A percentile compares a stretch with the other conserved stretches of the same genome.
These are phyloP conservation scores for Leptosomus discolor DNA, from an alignment of 2,113 vertebrate species.

Conservation along the genomic window DNA sequence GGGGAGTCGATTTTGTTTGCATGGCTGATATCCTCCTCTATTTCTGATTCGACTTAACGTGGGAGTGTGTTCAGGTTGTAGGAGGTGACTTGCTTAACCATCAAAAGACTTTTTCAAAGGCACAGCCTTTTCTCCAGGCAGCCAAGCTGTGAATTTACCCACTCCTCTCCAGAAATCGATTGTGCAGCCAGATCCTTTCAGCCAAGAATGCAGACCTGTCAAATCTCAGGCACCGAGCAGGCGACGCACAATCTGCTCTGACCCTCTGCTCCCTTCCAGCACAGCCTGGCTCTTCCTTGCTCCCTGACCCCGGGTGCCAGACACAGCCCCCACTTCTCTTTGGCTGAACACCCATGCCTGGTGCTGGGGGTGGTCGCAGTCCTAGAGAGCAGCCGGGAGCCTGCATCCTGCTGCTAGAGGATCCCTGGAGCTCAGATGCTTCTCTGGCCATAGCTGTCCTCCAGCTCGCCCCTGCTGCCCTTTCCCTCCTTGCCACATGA, in stretches of 20 bases:
- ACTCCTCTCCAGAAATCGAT: neutral
- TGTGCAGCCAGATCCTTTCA: constrained; percentile 30
- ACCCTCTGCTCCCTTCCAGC: constrained; percentile 31
- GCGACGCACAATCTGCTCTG: neutral
- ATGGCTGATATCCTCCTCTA: neutral
- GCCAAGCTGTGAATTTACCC: neutral
- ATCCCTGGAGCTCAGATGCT: neutral
- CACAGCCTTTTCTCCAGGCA: neutral
- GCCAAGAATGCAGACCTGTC: constrained; percentile 55
- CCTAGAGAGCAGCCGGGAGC: neutral
- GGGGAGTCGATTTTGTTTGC: neutral
- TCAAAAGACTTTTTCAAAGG: neutral
- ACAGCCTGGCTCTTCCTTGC: neutral
- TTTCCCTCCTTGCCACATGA: neutral
- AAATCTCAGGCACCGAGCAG: constrained; percentile 14
- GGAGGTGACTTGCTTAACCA: neutral
- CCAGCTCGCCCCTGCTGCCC: neutral
- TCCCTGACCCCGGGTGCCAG: constrained; percentile 3
- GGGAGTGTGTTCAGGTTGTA: neutral
- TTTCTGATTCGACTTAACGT: neutral
- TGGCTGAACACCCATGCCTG: neutral
- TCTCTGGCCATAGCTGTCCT: neutral
- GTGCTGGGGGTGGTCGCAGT: neutral
- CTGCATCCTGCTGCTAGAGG: neutral
- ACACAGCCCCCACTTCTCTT: neutral